Evolutionary conservation across 2,113 vertebrate species (phyloP).

Genomic region (Hippoglossus stenolepis): DNA sequence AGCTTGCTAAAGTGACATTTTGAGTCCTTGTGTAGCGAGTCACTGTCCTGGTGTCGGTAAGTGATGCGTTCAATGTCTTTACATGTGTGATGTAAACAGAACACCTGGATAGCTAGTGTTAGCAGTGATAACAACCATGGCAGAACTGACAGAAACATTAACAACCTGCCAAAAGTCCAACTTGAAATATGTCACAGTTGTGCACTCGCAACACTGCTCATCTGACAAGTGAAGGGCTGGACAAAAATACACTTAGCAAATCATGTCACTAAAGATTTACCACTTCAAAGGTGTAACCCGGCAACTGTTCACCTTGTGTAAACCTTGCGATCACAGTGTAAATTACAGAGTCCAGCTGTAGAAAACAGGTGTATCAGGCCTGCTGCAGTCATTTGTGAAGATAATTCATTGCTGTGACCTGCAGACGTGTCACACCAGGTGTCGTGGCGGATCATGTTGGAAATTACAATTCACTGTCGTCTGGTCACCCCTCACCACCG

Average conservation of each 20-base stretch:
- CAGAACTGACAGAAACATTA: background rate
- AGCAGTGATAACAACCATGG: background rate
- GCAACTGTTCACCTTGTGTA: background rate
- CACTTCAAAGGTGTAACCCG: background rate
- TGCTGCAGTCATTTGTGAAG: conserved; percentile 19
- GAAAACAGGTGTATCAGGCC: background rate
- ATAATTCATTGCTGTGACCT: conserved; percentile 26
- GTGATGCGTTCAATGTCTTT: background rate
- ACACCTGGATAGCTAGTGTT: background rate
- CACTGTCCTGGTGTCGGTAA: background rate
- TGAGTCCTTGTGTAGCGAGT: background rate
- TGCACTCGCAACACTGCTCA: background rate
- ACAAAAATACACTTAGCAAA: background rate
- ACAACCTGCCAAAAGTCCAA: background rate
- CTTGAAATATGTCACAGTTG: background rate
- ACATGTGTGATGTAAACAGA: background rate
- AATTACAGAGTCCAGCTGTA: background rate
- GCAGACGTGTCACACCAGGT: conserved; percentile 4
- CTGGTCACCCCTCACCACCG: background rate
- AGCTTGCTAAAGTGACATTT: background rate
- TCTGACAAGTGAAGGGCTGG: background rate
- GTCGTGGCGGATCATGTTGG: conserved; percentile 2
- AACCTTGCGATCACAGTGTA: background rate
- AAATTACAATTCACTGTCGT: conserved; percentile 12
- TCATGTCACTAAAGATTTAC: background rate